Base-by-base conservation (phyloP, 1,140 invertebrate genomes). In the Armadillidium nasatum region DNA sequence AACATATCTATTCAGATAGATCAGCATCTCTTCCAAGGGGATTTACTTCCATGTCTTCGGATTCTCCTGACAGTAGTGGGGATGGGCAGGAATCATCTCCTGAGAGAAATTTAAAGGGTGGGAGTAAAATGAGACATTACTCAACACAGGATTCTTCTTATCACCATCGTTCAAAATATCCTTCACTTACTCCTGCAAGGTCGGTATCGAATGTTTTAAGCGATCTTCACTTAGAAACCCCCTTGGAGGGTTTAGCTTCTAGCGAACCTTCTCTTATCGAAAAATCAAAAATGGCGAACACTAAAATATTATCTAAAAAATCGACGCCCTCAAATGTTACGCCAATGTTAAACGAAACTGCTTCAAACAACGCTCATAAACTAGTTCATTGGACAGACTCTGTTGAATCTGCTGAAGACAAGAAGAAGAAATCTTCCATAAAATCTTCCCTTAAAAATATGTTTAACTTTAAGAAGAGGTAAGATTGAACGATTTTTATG, bases 401-500 rank as follows among this genome's bases (percentile, higher is more conserved):
- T 13, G 50, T 72, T 23, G 67, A 77, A 22, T 67, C 72, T 68
- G 78, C 69, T 44, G 76, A 73, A 71, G 74, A 72, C 22, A 76
- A 71, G 21, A 50, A 44, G 11, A 83, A 83, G 79, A 82, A 82
- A 68, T 81, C 79, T 21, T 82, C 82, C 4, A 69, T 83, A 15
- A 77, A 80, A 45, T 80, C 81, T 10, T 83, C 83, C 0, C 45
- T 84, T 7, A 83, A 83, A 74, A 84, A 82, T 70, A 82, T 84
- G 76, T 82, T 83, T 43, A 82, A 82, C 23, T 82, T 83, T 73
- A 83, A 82, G 80, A 83, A 82, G 77, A 84, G 83, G 83, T 84
- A 83, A 70, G 81, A 1, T 19, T 60, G 7, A 13, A 60, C 7
- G 2, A 33, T 33, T 33, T 33, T 33, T 33, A 33, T 33, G 33